These are phyloP conservation scores for Plagodis dolabraria DNA, from an alignment of 2,888 invertebrate species.

Conservation along the genomic window DNA sequence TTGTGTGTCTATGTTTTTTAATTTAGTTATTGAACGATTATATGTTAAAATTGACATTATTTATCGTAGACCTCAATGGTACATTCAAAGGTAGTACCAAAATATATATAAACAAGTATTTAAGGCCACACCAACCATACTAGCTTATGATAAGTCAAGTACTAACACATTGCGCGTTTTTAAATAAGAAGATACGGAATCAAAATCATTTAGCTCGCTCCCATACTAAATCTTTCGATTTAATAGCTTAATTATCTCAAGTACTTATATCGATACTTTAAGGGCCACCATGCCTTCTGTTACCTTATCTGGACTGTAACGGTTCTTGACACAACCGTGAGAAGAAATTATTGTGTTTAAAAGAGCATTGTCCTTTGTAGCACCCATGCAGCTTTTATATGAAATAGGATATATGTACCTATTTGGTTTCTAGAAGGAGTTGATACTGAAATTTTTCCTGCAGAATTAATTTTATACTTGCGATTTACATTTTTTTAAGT, in stretches of 20 bases:
- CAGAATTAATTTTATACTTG: too few species aligned
- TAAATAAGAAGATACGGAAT: constrained; percentile 57
- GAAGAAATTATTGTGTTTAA: constrained; percentile 16
- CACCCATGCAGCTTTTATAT: too few species aligned
- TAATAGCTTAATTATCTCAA: constrained; percentile 82
- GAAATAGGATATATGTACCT: too few species aligned
- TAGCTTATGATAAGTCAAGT: constrained; percentile 28
- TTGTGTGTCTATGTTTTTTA: too few species aligned
- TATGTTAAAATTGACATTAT: too few species aligned
- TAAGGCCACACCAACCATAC: background rate
- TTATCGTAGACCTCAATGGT: too few species aligned
- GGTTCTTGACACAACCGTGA: constrained; percentile 22
- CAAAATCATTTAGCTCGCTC: constrained; percentile 57
- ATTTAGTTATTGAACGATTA: too few species aligned
- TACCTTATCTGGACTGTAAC: constrained; percentile 22
- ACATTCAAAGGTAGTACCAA: background rate
- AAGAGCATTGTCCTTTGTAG: background rate
- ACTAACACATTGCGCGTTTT: constrained; percentile 61
- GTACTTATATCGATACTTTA: constrained; percentile 64
- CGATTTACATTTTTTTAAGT: too few species aligned
- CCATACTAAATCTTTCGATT: constrained; percentile 44
- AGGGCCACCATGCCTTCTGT: constrained; percentile 44
- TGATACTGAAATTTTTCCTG: too few species aligned
- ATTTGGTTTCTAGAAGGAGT: too few species aligned
- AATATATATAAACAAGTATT: background rate